phyloP scores from a whole-genome alignment of 2,888 invertebrate species.

The Homarus gammarus region DNA sequence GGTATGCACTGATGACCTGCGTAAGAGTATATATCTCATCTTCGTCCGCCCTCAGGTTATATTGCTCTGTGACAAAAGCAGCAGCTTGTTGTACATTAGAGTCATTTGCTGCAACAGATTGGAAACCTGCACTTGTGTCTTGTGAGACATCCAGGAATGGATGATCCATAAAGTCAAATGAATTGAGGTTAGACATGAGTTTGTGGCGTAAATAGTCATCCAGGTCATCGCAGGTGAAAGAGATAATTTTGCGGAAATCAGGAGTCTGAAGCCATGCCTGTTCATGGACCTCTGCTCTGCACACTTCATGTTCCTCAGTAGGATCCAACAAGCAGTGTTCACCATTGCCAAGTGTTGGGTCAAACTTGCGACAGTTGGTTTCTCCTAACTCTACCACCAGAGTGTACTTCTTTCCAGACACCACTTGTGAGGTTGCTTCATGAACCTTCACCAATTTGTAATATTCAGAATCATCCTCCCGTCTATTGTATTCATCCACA shows the following conservation, averaged over 20 bases:
- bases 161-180: slow-evolving; percentile 45
- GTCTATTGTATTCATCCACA: slow-evolving; percentile 60
- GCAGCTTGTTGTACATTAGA: slow-evolving; percentile 53
- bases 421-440: slow-evolving; percentile 59
- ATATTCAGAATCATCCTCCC: slow-evolving; percentile 71
- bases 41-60: slow-evolving; percentile 72
- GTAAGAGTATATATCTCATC: slow-evolving; percentile 67
- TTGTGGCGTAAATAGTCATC: slow-evolving; percentile 60
- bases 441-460: slow-evolving; percentile 69
- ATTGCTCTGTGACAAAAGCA: slow-evolving; percentile 68
- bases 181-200: slow-evolving; percentile 37
- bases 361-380: slow-evolving; percentile 66
- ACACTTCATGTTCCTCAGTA: slow-evolving; percentile 72
- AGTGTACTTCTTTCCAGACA: slow-evolving; percentile 36
- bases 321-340: slow-evolving; percentile 67
- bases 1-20: slow-evolving; percentile 60
- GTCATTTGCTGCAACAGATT: slow-evolving; percentile 40
- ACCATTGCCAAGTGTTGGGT: slow-evolving; percentile 48
- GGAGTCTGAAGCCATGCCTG: slow-evolving; percentile 32
- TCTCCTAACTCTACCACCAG: slow-evolving; percentile 70
- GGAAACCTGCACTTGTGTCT: slow-evolving; percentile 27
- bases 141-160: slow-evolving; percentile 54
- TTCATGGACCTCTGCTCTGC: slow-evolving; percentile 50
- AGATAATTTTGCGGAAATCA: slow-evolving; percentile 21
- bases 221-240: slow-evolving; percentile 57